phyloP scores from a whole-genome alignment of 2,888 invertebrate species.

The Napeogenes inachia region DNA sequence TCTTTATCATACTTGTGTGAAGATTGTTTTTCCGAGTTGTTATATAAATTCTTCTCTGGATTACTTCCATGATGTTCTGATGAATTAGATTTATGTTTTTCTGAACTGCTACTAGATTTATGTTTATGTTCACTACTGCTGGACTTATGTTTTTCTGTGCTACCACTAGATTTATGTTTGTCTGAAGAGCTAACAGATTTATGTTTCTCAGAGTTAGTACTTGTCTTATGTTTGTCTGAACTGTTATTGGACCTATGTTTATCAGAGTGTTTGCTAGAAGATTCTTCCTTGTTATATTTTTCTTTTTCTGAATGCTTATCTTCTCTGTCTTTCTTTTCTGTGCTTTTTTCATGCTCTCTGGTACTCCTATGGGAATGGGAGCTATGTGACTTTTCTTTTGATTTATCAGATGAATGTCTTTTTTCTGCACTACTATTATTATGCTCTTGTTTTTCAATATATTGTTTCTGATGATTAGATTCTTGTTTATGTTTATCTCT shows the following conservation, averaged over 20 bases:
- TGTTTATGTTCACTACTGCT: conserved; percentile 24
- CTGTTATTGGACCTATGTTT: conserved; percentile 23
- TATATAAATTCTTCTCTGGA: conserved; percentile 47
- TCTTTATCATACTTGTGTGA: conserved; percentile 33
- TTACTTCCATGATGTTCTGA: conserved; percentile 36
- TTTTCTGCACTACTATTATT: conserved; percentile 38
- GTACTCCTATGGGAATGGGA: conserved; percentile 46
- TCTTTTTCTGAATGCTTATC: conserved; percentile 25
- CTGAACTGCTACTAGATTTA: conserved; percentile 25
- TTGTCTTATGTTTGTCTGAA: conserved; percentile 24
- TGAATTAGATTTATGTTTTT: conserved; percentile 27
- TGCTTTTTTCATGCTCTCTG: conserved; percentile 18
- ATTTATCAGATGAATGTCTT: conserved; percentile 44
- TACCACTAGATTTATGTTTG: conserved; percentile 44
- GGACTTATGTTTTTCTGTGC: conserved; percentile 44
- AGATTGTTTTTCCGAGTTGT: conserved; percentile 40
- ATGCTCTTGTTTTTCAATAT: conserved; percentile 43
- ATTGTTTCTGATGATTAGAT: conserved; percentile 37
- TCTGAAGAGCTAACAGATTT: conserved; percentile 39
- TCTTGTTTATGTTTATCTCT: conserved; percentile 45
- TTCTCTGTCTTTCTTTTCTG: conserved; percentile 29
- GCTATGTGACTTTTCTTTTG: conserved; percentile 48
- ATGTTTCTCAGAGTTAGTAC: conserved; percentile 34
- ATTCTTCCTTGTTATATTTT: conserved; percentile 24
- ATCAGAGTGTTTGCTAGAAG: conserved; percentile 24